phyloP scores from a whole-genome alignment of 2,113 vertebrate species.

The Pongo pygmaeus region DNA sequence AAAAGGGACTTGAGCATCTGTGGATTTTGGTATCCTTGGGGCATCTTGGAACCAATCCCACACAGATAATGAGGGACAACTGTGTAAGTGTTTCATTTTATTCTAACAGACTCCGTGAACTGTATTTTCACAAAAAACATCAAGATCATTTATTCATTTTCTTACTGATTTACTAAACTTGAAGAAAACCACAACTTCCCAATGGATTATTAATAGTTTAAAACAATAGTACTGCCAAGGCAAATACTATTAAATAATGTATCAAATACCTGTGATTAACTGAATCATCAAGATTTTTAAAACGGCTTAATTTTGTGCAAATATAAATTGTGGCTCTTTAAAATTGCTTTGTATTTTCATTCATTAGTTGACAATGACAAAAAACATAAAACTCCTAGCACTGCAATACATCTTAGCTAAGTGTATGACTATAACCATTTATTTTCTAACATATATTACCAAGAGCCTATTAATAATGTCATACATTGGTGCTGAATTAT shows the following conservation, averaged over 20 bases:
- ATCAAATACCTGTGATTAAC: neutral
- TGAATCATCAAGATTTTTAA: neutral
- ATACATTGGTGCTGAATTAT: neutral
- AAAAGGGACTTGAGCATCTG: neutral
- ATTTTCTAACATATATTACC: neutral
- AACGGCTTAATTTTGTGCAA: neutral
- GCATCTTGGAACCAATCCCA: neutral
- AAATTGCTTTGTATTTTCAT: neutral
- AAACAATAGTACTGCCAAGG: neutral
- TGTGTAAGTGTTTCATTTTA: neutral
- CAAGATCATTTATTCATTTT: slow-evolving; percentile 31
- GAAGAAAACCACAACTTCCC: slow-evolving; percentile 3
- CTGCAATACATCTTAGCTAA: neutral
- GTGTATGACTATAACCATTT: neutral
- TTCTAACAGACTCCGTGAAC: neutral
- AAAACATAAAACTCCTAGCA: neutral
- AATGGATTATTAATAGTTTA: neutral
- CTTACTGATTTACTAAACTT: neutral
- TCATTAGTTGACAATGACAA: neutral
- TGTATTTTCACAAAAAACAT: neutral
- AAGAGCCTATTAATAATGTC: neutral
- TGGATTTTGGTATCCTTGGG: neutral
- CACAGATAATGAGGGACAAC: neutral
- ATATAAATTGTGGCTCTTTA: neutral
- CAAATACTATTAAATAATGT: neutral